A percentile compares a stretch with the other conserved stretches of the same genome.
phyloP scores from a whole-genome alignment of 1,140 invertebrate genomes.

The Papilio glaucus region DNA sequence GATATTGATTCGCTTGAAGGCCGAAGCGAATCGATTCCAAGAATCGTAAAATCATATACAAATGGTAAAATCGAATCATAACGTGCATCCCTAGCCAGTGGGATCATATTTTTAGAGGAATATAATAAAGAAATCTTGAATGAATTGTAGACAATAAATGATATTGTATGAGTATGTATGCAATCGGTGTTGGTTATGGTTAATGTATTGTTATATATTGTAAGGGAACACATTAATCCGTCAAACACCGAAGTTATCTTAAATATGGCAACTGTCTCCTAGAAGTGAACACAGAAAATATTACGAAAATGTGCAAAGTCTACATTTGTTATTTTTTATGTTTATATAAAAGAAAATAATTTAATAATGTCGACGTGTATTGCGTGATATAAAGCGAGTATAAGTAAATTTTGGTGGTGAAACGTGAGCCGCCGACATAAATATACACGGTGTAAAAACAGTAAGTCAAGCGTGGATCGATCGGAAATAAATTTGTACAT shows the following conservation, averaged over 20 bases:
- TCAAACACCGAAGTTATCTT: neutral
- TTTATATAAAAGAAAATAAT: conserved; percentile 68
- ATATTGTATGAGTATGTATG: conserved; percentile 23
- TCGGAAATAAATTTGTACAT: conserved; percentile 39
- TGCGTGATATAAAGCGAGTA: conserved; percentile 39
- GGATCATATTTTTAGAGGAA: conserved; percentile 12
- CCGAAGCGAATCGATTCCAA: neutral
- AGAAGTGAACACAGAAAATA: conserved; percentile 57
- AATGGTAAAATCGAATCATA: neutral
- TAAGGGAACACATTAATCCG: neutral
- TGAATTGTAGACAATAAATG: conserved; percentile 51
- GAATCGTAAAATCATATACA: neutral
- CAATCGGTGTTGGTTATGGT: conserved; percentile 11
- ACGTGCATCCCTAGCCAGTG: conserved; percentile 4
- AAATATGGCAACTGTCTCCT: conserved; percentile 61
- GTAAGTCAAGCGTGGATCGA: conserved; percentile 44
- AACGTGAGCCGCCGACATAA: conserved; percentile 24
- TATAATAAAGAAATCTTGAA: conserved; percentile 30
- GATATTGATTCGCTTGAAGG: neutral
- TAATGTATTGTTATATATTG: conserved; percentile 24
- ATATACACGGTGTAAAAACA: conserved; percentile 41
- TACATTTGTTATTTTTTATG: conserved; percentile 75
- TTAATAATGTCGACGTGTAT: conserved; percentile 56
- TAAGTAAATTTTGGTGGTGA: conserved; percentile 37
- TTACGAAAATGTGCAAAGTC: conserved; percentile 58